phyloP scores from a whole-genome alignment of 2,888 invertebrate species.

The Chrysopilus asiliformis region DNA sequence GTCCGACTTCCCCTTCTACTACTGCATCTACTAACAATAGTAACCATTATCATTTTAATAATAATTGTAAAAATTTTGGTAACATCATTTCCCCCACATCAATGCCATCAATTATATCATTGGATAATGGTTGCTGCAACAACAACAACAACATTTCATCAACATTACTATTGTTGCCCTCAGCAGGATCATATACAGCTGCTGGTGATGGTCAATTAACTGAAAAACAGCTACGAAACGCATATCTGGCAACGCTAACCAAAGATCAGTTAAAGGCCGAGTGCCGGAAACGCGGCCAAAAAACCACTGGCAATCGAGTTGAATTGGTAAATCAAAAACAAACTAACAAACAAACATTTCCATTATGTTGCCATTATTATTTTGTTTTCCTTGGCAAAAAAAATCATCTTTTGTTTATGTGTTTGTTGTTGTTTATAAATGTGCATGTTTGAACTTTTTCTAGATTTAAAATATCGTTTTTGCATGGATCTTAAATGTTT shows the following conservation, averaged over 20 bases:
- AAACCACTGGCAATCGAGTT: slow-evolving; percentile 53
- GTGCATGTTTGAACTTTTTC: no score
- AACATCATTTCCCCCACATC: slow-evolving; percentile 4
- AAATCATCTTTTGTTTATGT: no score
- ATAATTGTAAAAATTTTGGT: slow-evolving; percentile 2
- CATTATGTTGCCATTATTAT: no score
- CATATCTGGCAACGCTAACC: slow-evolving; percentile 44
- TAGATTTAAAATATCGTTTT: no score
- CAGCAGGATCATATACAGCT: slow-evolving; percentile 1
- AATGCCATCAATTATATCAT: slow-evolving; percentile 3
- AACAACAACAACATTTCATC: no score
- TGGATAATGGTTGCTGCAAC: no score
- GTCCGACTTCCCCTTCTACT: slow-evolving; percentile 2
- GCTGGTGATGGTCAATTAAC: slow-evolving; percentile 13
- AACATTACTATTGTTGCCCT: slow-evolving; percentile 8
- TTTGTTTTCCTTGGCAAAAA: no score
- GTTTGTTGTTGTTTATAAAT: no score
- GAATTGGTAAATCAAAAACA: slow-evolving; percentile 62
- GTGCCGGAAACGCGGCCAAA: slow-evolving; percentile 54
- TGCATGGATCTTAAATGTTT: no score
- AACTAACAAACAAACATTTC: no score
- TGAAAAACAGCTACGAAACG: slow-evolving; percentile 21
- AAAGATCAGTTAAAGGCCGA: slow-evolving; percentile 56
- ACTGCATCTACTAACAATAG: slow-evolving; percentile 6
- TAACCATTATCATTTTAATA: slow-evolving; percentile 7